Evolutionary conservation across 2,888 invertebrate genomes (phyloP).

Genomic region (Fabriciana adippe): DNA sequence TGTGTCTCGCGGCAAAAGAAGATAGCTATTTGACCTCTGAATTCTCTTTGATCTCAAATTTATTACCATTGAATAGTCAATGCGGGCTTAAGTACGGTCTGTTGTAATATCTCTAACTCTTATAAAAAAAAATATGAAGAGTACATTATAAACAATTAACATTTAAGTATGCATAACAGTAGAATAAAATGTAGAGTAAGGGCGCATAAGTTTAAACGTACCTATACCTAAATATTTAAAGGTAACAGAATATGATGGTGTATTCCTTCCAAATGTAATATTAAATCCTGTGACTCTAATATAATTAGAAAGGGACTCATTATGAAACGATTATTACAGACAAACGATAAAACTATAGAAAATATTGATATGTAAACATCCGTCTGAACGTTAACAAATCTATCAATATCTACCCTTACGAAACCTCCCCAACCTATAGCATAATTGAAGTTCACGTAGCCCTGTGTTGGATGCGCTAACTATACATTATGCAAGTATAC

Average conservation of each 20-base stretch:
- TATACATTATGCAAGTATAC: conserved; percentile 7
- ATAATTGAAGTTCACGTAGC: conserved; percentile 61
- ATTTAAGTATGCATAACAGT: too few relatives aligned
- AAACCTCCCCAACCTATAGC: conserved; percentile 46
- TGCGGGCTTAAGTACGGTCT: conserved; percentile 10
- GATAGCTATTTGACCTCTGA: conserved; percentile 10
- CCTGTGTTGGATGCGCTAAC: conserved; percentile 48
- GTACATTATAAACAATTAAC: too few relatives aligned
- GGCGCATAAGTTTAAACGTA: too few relatives aligned
- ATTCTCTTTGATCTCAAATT: conserved; percentile 14
- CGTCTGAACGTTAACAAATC: conserved; percentile 42
- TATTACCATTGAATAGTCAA: conserved; percentile 14
- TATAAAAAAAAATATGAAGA: not conserved
- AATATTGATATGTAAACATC: conserved; percentile 41
- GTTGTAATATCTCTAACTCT: not conserved
- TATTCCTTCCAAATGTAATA: too few relatives aligned
- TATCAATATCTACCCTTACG: conserved; percentile 41
- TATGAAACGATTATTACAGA: conserved; percentile 23
- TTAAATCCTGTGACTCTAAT: too few relatives aligned
- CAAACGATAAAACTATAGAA: conserved; percentile 29
- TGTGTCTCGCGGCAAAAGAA: not conserved
- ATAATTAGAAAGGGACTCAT: not conserved
- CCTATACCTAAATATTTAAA: too few relatives aligned
- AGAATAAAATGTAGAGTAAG: too few relatives aligned
- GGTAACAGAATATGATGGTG: too few relatives aligned